Base-by-base conservation (phyloP, 2,113 vertebrate genomes). In the Actenoides hombroni region DNA sequence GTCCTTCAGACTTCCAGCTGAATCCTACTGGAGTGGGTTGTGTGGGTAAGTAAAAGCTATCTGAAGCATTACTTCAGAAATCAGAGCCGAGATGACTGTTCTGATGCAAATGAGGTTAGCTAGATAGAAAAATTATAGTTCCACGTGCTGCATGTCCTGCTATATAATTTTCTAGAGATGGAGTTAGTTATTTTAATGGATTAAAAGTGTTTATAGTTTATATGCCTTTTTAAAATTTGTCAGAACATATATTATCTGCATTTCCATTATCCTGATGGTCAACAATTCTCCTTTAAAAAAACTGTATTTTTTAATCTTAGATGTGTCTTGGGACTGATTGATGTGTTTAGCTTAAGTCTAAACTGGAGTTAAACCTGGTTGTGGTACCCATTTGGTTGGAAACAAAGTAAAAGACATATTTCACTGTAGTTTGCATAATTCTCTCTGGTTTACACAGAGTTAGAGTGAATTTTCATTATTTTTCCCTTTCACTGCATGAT, bases 11-110 rank as follows among this genome's bases (percentile, higher is more conserved):
- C 90, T 99, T 99, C 86, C 98, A 99, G 71, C 97, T 99, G 70
- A 99, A 99, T 90, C 99, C 98, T 56, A 98, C 98, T 16, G 98
- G 98, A 99, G 75, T 99, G 98, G 91, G 98, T 98, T 99, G 98
- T 93, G 98, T 99, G 98, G 98, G 99, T 99, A 96, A 98, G 98
- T 87, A 98, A 67, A 37, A 8, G 26, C 14, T 61, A 63, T 19
- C 25, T 84, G 19, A 11, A 67, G 21, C 60, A 11, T 35, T 37
- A 16, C 24, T 57, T 53, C 2, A 54, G 60, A 75, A 88, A 65
- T 68, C 8, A 83, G 21, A 71, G 42, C 7, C 28, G 29, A 9
- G 9, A 26, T 59, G 31, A 23, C 26, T 63, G 16, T 31, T 84
- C 33, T 68, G 6, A 16, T 42, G 48, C 9, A 61, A 39, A 23